phyloP scores from a whole-genome alignment of 2,113 vertebrate species.

The Felis catus region F.catus_Fca126_mat1.0 CM031424.1:88354001-88354500 shows the following conservation, averaged over 20 bases:
- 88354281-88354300: not conserved
- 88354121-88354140: not conserved
- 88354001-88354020: not conserved
- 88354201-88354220: fast-evolving
- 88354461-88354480: too few species aligned
- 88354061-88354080: not conserved
- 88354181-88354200: not conserved
- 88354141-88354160: not conserved
- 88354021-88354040: not conserved
- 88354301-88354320: not conserved
- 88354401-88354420: not conserved
- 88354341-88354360: fast-evolving
- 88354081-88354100: not conserved
- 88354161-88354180: not conserved
- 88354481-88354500: too few species aligned
- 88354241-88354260: fast-evolving
- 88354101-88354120: not conserved
- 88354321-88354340: fast-evolving
- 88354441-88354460: not conserved
- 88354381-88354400: not conserved
- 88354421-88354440: fast-evolving
- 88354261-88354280: not conserved
- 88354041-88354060: not conserved
- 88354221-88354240: fast-evolving
- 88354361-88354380: fast-evolving